A percentile compares a stretch with the other conserved stretches of the same genome.
Evolutionary conservation across 2,888 invertebrate genomes (phyloP).

Genomic region (Oscheius sp.): DNA sequence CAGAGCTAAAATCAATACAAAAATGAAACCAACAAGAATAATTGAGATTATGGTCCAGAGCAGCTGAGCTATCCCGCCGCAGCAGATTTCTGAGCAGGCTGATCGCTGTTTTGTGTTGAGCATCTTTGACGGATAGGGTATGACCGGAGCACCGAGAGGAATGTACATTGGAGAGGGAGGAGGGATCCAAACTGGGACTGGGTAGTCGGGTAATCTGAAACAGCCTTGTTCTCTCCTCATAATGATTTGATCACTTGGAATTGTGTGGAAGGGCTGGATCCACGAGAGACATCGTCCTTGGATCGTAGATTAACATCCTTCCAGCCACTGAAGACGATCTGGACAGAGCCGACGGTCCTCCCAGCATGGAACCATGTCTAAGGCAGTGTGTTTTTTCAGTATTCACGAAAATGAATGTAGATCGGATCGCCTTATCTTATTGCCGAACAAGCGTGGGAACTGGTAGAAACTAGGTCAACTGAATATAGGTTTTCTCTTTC

Average conservation of each 20-base stretch:
- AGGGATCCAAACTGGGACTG: slow-evolving; percentile 34
- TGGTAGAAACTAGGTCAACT: neutral
- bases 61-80: slow-evolving; percentile 35
- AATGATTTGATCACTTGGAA: slow-evolving; percentile 2
- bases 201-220: slow-evolving; percentile 31
- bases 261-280: slow-evolving; percentile 29
- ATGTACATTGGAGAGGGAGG: slow-evolving; percentile 36
- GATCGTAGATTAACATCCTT: slow-evolving; percentile 36
- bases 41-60: slow-evolving; percentile 38
- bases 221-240: neutral
- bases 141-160: slow-evolving; percentile 33
- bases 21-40: slow-evolving; percentile 27
- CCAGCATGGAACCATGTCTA: slow-evolving; percentile 29
- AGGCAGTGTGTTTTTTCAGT: neutral
- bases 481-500: no score
- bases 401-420: neutral
- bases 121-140: slow-evolving; percentile 20
- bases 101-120: slow-evolving; percentile 3
- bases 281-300: slow-evolving; percentile 36
- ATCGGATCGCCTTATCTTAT: neutral
- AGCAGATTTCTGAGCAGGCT: slow-evolving; percentile 34
- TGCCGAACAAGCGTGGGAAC: neutral
- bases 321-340: slow-evolving; percentile 32
- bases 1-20: slow-evolving; percentile 32
- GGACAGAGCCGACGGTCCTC: neutral